Evolutionary conservation across 2,797 vertebrate species (phyloP).

Genomic region (Betta splendens): DNA sequence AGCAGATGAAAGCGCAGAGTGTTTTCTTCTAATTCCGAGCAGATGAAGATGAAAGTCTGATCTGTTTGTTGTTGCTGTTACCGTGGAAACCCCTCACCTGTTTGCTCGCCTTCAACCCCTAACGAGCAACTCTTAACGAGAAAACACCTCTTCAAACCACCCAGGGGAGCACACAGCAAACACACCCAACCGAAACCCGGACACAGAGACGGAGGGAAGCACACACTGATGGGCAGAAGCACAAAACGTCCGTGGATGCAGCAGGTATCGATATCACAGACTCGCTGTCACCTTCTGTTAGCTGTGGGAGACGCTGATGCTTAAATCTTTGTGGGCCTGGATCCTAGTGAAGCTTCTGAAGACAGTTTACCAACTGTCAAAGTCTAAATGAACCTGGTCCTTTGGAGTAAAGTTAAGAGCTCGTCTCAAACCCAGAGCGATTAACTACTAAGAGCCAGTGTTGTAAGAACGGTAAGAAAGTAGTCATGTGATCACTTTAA

Average conservation of each 20-base stretch:
- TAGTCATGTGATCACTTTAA: too few species aligned
- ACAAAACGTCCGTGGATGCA: constrained; percentile 78
- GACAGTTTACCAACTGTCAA: not conserved
- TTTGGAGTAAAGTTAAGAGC: too few species aligned
- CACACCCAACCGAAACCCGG: not conserved
- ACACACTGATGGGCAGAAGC: too few species aligned
- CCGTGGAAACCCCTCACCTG: constrained; percentile 65
- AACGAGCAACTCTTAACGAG: constrained; percentile 69
- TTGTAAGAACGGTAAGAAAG: too few species aligned
- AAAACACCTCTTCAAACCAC: constrained; percentile 62
- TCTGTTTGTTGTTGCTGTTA: constrained; percentile 59
- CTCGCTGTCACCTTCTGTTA: constrained; percentile 91
- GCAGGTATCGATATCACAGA: constrained; percentile 92
- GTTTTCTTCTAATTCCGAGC: constrained; percentile 52
- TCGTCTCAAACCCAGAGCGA: too few species aligned
- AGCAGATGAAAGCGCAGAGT: constrained; percentile 62
- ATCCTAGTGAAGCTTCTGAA: not conserved
- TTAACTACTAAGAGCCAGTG: too few species aligned
- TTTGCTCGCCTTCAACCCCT: constrained; percentile 61
- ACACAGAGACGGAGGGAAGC: too few species aligned
- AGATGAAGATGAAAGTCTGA: constrained; percentile 69
- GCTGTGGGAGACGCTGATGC: constrained; percentile 66
- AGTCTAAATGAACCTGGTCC: too few species aligned
- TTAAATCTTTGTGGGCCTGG: not conserved
- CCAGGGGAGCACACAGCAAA: not conserved